Base-by-base conservation (phyloP, 2,888 invertebrate species). In the Siphonodentalium dalli region DNA sequence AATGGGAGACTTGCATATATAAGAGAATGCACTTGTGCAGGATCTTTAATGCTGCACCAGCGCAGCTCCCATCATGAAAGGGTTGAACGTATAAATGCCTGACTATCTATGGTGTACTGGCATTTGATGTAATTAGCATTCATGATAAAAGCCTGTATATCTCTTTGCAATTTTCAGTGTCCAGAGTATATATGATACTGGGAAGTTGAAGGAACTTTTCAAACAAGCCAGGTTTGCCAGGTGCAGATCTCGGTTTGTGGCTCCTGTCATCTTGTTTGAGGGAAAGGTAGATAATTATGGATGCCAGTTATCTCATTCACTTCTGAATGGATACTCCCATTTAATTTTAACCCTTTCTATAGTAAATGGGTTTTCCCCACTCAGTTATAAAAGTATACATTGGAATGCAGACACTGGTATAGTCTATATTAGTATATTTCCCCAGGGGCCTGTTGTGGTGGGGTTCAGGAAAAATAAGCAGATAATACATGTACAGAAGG, bases 181-280 rank as follows among this genome's bases (percentile, higher is more conserved):
- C 28, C 69, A 78, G 57, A 71, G 68, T 43, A 48, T 75, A 18
- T 73, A 72, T 61, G 73, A 78, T 53, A 44, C 63, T 13, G 47
- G 49, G 8, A 66, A 69, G 69, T 78, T 89, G 37, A 85, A 86
- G 61, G 88, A 89, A 55, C 79, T 87, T 54, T 87, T 89, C 49
- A 84, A 84, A 29, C 87, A 86, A 76, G 88, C 90, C 23, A 85
- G 88, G 71, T 86, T 87, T 75, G 90, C 90, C 2, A 83, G 90
- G 68, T 90, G 90, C 78, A 85, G 90, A 44, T 87, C 88, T 47
- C 84, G 91, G 71, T 91, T 91, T 82, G 88, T 88, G 21, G 84
- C 89, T 42, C 90, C 91, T 40, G 90, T 90, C 13, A 90, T 91
- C 68, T 83, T 90, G 56, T 90, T 86, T 78, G 87, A 88, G 61